A percentile compares a stretch with the other conserved stretches of the same genome.
Conservation (phyloP, 2,888 invertebrate species). For the Salticus scenicus region DNA sequence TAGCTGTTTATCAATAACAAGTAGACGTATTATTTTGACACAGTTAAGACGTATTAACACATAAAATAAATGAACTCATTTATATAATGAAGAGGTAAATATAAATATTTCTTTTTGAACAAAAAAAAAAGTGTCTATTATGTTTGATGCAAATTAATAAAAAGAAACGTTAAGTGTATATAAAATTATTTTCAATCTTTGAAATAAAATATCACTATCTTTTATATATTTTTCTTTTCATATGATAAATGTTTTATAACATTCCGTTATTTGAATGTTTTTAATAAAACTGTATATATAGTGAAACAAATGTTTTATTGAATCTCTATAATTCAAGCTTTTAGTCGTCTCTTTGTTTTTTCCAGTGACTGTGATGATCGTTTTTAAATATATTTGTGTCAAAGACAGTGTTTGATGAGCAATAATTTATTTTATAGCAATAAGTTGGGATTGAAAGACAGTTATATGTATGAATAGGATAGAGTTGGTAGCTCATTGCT, state of each 20-base stretch:
- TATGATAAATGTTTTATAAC: background rate
- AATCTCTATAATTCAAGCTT: background rate
- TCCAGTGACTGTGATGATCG: conserved; percentile 13
- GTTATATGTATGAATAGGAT: conserved; percentile 6
- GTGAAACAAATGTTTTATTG: background rate
- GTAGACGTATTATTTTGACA: too few relatives aligned
- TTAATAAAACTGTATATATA: background rate
- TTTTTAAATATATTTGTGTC: conserved; percentile 15
- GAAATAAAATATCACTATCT: background rate
- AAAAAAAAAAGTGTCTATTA: too few relatives aligned
- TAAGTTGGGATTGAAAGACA: conserved; percentile 20
- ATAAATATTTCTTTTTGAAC: too few relatives aligned
- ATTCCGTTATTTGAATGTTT: background rate
- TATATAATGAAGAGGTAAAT: too few relatives aligned
- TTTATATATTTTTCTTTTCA: background rate
- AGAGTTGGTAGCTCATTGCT: background rate
- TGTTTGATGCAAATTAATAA: too few relatives aligned
- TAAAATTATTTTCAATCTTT: conserved; percentile 1
- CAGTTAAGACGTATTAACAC: too few relatives aligned
- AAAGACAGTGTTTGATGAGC: conserved; percentile 32
- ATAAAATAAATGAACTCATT: too few relatives aligned
- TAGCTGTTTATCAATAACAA: too few relatives aligned
- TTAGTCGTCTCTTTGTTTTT: conserved; percentile 4
- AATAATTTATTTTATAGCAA: conserved; percentile 60
- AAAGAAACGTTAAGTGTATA: too few relatives aligned